phyloP scores from a whole-genome alignment of 2,113 vertebrate genomes.

The Pseudorectes ferrugineus region DNA sequence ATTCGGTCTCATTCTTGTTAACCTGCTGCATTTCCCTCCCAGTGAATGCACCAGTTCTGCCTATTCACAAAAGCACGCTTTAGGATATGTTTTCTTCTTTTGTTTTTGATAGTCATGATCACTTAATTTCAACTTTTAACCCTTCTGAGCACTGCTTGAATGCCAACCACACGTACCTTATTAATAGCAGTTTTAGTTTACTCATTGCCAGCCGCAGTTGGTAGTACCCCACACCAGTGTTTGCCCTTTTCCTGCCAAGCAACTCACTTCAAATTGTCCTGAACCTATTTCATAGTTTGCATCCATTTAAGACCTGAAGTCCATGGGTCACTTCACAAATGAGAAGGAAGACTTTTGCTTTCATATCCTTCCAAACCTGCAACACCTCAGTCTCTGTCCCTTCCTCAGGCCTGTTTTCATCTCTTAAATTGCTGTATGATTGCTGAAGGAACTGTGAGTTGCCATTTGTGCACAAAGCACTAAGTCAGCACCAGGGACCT shows the following conservation, averaged over 20 bases:
- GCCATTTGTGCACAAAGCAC: background rate
- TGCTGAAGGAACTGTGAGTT: background rate
- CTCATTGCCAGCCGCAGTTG: background rate
- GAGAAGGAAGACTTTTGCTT: background rate
- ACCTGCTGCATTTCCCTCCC: background rate
- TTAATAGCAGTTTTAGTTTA: background rate
- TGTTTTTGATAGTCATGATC: background rate
- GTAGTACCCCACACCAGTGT: background rate
- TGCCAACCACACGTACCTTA: accelerated
- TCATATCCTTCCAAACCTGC: background rate
- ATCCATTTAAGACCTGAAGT: background rate
- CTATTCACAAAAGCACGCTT: background rate
- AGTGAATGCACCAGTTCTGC: background rate
- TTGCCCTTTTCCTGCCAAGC: background rate
- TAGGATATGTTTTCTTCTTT: background rate
- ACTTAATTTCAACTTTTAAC: background rate
- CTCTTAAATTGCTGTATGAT: background rate
- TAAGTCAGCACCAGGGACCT: background rate
- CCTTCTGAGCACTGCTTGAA: background rate
- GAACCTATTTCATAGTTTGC: background rate
- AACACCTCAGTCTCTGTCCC: background rate
- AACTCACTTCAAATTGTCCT: background rate
- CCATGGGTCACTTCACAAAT: background rate
- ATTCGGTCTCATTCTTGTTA: background rate
- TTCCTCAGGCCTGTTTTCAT: background rate